phyloP scores from a whole-genome alignment of 2,888 invertebrate genomes.

The Archips crataeganus region DNA sequence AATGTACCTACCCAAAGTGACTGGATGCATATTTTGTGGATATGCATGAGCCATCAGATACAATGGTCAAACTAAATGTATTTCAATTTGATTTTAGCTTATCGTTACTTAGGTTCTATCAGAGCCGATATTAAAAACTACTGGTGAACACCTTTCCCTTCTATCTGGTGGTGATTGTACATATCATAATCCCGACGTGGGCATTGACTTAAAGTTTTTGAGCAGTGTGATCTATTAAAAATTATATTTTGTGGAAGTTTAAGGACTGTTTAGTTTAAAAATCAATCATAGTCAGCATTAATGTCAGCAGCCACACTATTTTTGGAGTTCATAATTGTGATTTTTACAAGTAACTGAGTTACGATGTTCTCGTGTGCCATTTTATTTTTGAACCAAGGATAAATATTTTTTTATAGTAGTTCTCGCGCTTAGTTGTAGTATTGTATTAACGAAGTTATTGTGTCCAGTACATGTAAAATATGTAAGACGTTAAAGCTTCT shows the following conservation, averaged over 20 bases:
- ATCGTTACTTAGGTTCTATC: too few relatives aligned
- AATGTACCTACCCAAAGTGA: neutral
- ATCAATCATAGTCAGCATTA: conserved; percentile 17
- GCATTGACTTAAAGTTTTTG: conserved; percentile 19
- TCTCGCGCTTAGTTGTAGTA: conserved; percentile 49
- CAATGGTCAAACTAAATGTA: too few relatives aligned
- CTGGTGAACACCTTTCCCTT: too few relatives aligned
- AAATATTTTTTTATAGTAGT: conserved; percentile 54
- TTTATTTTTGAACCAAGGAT: conserved; percentile 58
- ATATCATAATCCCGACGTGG: conserved; percentile 9
- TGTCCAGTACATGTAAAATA: conserved; percentile 54
- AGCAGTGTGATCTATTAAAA: conserved; percentile 37
- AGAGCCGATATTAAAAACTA: too few relatives aligned
- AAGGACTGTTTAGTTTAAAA: conserved; percentile 35
- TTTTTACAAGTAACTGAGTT: conserved; percentile 44
- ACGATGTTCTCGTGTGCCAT: conserved; percentile 68
- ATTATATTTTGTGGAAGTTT: conserved; percentile 41
- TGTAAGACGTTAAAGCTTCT: conserved; percentile 60
- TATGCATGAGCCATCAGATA: conserved; percentile 1
- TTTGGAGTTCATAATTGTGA: conserved; percentile 39
- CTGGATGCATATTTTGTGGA: neutral
- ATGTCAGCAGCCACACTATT: conserved; percentile 27
- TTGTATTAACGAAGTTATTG: conserved; percentile 55
- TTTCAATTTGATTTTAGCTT: too few relatives aligned
- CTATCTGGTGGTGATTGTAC: conserved; percentile 5